Conservation (phyloP, 2,113 vertebrate genomes). For the Oreocharis arfaki region DNA sequence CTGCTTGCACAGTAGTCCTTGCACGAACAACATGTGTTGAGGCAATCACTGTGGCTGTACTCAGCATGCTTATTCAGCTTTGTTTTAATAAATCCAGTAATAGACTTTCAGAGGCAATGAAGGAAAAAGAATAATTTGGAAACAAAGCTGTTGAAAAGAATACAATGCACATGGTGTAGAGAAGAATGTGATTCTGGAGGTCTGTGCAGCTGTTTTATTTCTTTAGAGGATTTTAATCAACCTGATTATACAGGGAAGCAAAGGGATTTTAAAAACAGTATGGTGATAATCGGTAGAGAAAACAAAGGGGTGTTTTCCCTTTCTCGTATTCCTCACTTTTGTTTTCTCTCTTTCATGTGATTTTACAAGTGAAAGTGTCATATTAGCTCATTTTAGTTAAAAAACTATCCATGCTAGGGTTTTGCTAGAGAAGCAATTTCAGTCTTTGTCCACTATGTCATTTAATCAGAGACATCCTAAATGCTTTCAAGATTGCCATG, state of each 20-base stretch:
- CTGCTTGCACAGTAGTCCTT: neutral
- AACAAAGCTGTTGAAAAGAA: conserved; percentile 38
- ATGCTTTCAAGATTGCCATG: conserved; percentile 48
- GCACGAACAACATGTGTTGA: conserved; percentile 16
- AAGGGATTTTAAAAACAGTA: conserved; percentile 9
- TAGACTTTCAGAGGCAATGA: conserved; percentile 26
- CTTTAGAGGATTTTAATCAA: conserved; percentile 53
- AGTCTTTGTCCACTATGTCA: conserved; percentile 39
- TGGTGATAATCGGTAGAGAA: neutral
- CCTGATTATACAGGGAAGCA: conserved; percentile 4
- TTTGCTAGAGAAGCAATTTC: conserved; percentile 58
- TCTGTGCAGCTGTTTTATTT: conserved; percentile 47
- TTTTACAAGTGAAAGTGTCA: conserved; percentile 35
- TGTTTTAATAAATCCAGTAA: conserved; percentile 56
- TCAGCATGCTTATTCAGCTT: conserved; percentile 3
- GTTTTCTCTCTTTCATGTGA: conserved; percentile 50
- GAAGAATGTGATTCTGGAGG: conserved; percentile 16
- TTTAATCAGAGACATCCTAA: conserved; percentile 60
- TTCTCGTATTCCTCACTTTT: neutral
- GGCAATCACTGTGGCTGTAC: conserved; percentile 8
- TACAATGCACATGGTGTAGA: neutral
- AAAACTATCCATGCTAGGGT: conserved; percentile 42
- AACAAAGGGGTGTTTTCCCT: conserved; percentile 31
- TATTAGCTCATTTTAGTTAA: conserved; percentile 70
- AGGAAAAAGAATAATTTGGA: conserved; percentile 33